Conservation (phyloP, 2,113 vertebrate species). For the Fulmarus glacialis region DNA sequence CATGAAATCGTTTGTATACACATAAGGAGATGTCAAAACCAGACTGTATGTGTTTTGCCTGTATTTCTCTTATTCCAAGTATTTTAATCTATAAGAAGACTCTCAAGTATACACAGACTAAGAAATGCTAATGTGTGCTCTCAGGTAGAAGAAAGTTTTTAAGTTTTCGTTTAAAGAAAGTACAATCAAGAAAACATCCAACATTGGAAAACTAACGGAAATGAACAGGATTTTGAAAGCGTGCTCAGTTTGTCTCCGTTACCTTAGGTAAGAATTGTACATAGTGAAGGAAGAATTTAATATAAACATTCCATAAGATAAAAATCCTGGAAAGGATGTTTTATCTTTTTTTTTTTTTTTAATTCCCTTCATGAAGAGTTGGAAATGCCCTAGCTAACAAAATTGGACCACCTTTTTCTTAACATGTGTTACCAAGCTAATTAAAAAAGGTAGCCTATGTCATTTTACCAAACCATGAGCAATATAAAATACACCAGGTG, state of each 20-base stretch:
- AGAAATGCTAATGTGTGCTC: not conserved
- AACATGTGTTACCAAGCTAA: rapidly evolving
- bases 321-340: not conserved
- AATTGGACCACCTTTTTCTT: not conserved
- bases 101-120: not conserved
- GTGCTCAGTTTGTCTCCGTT: not conserved
- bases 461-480: not conserved
- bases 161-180: not conserved
- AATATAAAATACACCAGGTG: not conserved
- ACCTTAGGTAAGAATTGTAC: not conserved
- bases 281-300: not conserved
- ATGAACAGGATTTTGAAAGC: not conserved
- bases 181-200: not conserved
- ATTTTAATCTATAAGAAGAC: not conserved
- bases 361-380: not conserved
- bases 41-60: not conserved
- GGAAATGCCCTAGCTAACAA: not conserved
- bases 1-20: not conserved
- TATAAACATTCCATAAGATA: not conserved
- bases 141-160: not conserved
- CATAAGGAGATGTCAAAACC: not conserved
- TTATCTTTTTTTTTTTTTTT: not conserved
- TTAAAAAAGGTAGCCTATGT: not conserved
- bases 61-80: not conserved
- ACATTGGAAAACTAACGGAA: not conserved